phyloP scores from a whole-genome alignment of 2,113 vertebrate species.

The Castor canadensis region DNA sequence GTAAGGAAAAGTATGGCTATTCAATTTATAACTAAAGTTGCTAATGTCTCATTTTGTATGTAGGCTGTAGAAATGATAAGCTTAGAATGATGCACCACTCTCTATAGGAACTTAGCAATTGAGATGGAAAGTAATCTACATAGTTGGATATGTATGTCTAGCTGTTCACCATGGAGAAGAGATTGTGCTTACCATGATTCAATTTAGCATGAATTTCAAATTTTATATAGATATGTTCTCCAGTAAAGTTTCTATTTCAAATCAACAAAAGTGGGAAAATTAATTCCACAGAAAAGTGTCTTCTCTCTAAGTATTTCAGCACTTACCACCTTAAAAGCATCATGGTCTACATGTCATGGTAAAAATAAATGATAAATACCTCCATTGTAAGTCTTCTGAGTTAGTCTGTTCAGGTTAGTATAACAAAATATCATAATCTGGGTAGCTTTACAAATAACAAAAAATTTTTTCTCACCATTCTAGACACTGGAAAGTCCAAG shows the following conservation, averaged over 20 bases:
- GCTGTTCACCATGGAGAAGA: slow-evolving; percentile 2
- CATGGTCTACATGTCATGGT: neutral
- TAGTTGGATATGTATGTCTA: slow-evolving; percentile 14
- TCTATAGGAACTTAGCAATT: neutral
- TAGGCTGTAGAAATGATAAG: neutral
- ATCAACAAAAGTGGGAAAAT: neutral
- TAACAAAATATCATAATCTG: neutral
- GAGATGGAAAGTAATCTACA: neutral
- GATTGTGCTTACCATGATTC: slow-evolving; percentile 12
- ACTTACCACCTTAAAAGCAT: neutral
- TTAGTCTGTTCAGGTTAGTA: neutral
- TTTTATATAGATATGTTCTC: slow-evolving; percentile 11
- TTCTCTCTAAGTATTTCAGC: neutral
- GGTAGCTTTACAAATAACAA: neutral
- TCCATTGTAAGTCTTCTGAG: neutral
- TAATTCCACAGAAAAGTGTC: slow-evolving; percentile 33
- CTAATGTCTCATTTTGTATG: neutral
- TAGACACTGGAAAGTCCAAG: neutral
- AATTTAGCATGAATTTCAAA: slow-evolving; percentile 42
- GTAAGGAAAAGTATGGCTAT: slow-evolving; percentile 5
- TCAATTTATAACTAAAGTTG: neutral
- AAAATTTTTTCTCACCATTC: neutral
- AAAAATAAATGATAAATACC: neutral
- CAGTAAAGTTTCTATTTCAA: slow-evolving; percentile 43
- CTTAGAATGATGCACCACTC: neutral